Conservation (phyloP, 2,797 vertebrate genomes). For the Poeciliopsis infans region DNA sequence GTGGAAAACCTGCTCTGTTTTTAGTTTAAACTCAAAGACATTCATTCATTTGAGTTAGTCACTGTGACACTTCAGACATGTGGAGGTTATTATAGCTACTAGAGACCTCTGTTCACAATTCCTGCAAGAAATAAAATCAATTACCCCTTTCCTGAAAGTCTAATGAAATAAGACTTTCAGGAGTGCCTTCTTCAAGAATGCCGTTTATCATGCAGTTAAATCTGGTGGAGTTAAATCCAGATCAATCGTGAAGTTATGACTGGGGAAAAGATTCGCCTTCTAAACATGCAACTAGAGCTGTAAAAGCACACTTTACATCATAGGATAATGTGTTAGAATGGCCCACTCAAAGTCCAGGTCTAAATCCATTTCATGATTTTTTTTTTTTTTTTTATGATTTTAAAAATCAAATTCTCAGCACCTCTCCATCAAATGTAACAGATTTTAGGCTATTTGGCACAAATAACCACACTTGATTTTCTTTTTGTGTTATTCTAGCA, state of each 20-base stretch:
- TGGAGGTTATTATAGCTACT: constrained; percentile 3
- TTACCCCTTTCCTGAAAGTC: neutral
- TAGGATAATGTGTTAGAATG: neutral
- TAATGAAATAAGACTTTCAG: neutral
- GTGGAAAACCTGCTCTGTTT: constrained; percentile 26
- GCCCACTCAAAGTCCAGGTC: neutral
- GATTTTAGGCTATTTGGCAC: neutral
- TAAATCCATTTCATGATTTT: neutral
- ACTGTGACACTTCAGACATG: constrained; percentile 7
- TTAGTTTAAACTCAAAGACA: constrained; percentile 11
- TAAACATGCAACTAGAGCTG: neutral
- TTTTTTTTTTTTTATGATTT: neutral
- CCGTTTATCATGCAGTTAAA: neutral
- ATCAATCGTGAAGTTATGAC: neutral
- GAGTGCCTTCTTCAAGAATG: neutral
- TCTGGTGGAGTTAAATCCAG: neutral
- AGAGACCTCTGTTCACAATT: neutral
- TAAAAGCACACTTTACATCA: neutral
- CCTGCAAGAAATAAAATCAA: neutral
- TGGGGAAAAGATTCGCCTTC: neutral
- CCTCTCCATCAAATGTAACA: neutral
- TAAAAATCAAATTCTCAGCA: neutral
- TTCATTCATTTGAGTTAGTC: constrained; percentile 10
- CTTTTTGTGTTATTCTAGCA: neutral
- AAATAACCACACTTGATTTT: neutral